Percentiles rank a stretch among this genome's conserved stretches.
Conservation (phyloP, 2,113 vertebrate species). For the Castor canadensis region DNA sequence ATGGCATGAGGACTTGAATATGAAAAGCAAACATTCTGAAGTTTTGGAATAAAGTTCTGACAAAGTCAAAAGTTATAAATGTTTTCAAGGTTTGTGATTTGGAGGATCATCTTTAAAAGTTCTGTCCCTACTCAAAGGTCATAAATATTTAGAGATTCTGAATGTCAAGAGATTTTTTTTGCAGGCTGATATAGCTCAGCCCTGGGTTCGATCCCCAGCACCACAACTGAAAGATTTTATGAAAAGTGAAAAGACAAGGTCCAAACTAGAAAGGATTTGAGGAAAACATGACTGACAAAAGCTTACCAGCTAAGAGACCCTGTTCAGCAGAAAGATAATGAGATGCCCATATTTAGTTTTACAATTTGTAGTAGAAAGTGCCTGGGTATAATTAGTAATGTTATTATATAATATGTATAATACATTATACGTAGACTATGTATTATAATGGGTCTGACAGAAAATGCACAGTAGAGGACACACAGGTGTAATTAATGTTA, state of each 20-base stretch:
- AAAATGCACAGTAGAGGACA: neutral
- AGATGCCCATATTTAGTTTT: neutral
- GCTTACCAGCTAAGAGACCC: neutral
- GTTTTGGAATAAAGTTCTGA: neutral
- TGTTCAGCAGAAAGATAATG: neutral
- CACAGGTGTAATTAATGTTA: neutral
- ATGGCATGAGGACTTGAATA: neutral
- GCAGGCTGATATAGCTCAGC: too few species aligned
- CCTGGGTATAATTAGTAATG: too few species aligned
- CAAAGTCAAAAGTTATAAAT: neutral
- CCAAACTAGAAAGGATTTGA: neutral
- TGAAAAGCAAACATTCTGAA: neutral
- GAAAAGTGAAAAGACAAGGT: neutral
- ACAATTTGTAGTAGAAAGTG: neutral
- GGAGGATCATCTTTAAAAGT: neutral
- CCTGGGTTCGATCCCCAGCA: too few species aligned
- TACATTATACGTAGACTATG: too few species aligned
- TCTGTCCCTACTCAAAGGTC: neutral
- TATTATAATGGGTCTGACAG: too few species aligned
- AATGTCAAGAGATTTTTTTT: too few species aligned
- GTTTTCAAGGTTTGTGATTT: neutral
- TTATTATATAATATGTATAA: too few species aligned
- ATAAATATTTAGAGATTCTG: neutral
- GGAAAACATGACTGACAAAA: neutral
- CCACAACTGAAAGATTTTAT: too few species aligned